Evolutionary conservation across 1,140 invertebrate genomes (phyloP), one percentile per base, ranked within the genome.

Genomic region (Zaprionus lachaisei): DNA sequence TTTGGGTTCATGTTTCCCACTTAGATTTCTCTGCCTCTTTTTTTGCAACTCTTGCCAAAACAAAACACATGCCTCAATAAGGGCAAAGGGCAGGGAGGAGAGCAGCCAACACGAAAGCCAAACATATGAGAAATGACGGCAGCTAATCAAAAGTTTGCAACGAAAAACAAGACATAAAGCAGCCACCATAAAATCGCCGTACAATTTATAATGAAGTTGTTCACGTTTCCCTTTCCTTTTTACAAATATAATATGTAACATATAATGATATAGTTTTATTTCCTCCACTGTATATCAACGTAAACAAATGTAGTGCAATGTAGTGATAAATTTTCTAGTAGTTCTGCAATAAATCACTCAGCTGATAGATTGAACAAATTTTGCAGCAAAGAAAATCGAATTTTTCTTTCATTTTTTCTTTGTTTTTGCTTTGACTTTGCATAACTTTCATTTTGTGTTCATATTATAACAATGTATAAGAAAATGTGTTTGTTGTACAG

Each of bases 121-220:
- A 37, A 37, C 68, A 66, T 65, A 66, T 77, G 54, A 76, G 55
- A 72, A 83, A 79, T 72, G 57, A 63, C 54, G 66, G 61, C 81
- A 89, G 84, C 78, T 81, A 87, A 87, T 87, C 84, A 87, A 87
- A 80, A 64, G 60, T 87, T 69, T 75, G 49, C 66, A 71, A 28
- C 49, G 55, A 34, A 37, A 47, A 63, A 70, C 51, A 38, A 64
- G 51, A 61, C 26, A n/a, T 51, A 49, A 65, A 49, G 44, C 26
- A 17, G 57, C 34, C 4, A 47, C 3, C 17, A 61, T 61, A 17
- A 61, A 62, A 62, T 44, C 12, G 5, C 14, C 6, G 22, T 31
- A 57, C 15, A 58, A 71, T 64, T 57, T 57, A 56, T 63, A 64
- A 71, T 71, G 54, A 67, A 67, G 64, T 58, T 57, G 24, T 66